These are phyloP conservation scores for Tetranychus urticae DNA, from an alignment of 1,140 invertebrate species.

Conservation along the genomic window DNA sequence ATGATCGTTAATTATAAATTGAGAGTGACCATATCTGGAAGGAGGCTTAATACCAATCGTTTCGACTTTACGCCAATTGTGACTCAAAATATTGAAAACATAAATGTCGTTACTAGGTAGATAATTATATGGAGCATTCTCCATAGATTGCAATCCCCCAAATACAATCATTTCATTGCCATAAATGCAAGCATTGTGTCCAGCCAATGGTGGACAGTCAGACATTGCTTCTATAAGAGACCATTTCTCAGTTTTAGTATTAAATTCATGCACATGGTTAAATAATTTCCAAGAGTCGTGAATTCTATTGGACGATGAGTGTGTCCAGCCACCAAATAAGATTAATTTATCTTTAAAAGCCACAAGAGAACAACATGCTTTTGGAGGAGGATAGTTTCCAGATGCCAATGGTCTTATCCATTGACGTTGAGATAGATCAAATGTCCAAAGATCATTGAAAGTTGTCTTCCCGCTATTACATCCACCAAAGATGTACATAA, in stretches of 20 bases:
- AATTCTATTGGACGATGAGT: constrained; percentile 65
- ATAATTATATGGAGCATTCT: background rate
- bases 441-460: constrained; percentile 87
- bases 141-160: constrained; percentile 25
- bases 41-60: background rate
- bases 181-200: constrained; percentile 71
- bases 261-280: constrained; percentile 76
- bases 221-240: constrained; percentile 28
- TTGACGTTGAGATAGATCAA: constrained; percentile 56
- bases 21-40: background rate
- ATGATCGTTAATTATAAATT: constrained; percentile 21
- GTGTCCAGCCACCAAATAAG: constrained; percentile 85
- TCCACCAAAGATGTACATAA: constrained; percentile 84
- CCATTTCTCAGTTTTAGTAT: constrained; percentile 61
- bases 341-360: constrained; percentile 57
- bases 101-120: background rate
- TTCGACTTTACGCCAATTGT: background rate
- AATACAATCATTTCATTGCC: constrained; percentile 70
- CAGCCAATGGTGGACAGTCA: constrained; percentile 44
- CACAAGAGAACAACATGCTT: constrained; percentile 75
- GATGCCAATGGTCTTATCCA: constrained; percentile 34
- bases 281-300: constrained; percentile 38
- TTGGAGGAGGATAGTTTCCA: constrained; percentile 75
- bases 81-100: background rate
- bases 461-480: constrained; percentile 45